Percentiles rank a stretch among this genome's conserved stretches.
Conservation (phyloP, 2,797 vertebrate genomes). For the Anabas testudineus region DNA sequence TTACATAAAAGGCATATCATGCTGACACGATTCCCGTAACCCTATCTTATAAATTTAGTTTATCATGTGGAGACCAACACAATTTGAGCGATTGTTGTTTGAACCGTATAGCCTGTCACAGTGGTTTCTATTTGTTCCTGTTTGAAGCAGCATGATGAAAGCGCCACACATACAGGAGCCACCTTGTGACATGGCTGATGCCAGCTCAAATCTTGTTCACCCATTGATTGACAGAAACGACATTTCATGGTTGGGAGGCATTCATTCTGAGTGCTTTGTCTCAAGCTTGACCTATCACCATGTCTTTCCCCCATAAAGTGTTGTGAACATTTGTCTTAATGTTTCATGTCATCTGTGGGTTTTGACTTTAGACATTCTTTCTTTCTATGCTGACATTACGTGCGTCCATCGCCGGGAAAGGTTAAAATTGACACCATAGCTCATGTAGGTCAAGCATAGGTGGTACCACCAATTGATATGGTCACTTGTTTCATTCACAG, state of each 20-base stretch:
- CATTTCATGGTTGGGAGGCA: conserved; percentile 76
- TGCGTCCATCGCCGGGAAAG: conserved; percentile 27
- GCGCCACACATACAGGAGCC: conserved; percentile 44
- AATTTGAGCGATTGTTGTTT: conserved; percentile 47
- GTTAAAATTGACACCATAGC: conserved; percentile 13
- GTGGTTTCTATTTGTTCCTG: conserved; percentile 37
- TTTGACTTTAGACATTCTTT: conserved; percentile 52
- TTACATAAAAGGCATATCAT: conserved; percentile 11
- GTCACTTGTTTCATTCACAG: conserved; percentile 18
- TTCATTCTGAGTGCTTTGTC: conserved; percentile 65
- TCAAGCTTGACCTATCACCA: conserved; percentile 75
- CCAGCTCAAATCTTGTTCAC: conserved; percentile 60
- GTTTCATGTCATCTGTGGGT: conserved; percentile 52
- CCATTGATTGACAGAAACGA: conserved; percentile 72
- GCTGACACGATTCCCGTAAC: conserved; percentile 21
- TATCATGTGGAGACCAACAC: conserved; percentile 28
- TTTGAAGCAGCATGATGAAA: conserved; percentile 43
- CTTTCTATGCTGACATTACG: conserved; percentile 26
- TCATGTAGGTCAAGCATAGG: conserved; percentile 15
- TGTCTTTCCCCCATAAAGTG: conserved; percentile 58
- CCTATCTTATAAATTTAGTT: conserved; percentile 3
- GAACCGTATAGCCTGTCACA: conserved; percentile 36
- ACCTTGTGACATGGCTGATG: conserved; percentile 53
- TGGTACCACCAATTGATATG: neutral
- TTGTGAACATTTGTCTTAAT: conserved; percentile 63